Base-by-base conservation (phyloP, 2,797 vertebrate genomes). In the Ficedula albicollis region DNA sequence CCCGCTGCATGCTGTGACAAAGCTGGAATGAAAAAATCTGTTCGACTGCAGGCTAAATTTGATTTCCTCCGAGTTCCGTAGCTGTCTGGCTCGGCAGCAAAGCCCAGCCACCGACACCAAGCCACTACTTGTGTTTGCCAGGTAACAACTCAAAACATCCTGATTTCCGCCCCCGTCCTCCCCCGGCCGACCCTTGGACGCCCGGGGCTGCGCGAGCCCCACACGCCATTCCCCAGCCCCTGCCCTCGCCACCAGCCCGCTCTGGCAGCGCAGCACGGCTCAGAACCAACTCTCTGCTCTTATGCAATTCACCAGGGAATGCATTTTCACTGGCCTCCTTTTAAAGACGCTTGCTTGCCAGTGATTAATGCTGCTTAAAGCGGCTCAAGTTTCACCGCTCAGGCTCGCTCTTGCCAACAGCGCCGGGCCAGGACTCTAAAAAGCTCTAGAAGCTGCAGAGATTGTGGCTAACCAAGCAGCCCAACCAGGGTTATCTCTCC, bases 351-450 rank as follows among this genome's bases (percentile, higher is more conserved):
- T 95, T 9, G 39, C 95, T 98, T 94, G 95, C 97, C 97, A 97
- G 97, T 96, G 97, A 98, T 98, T 98, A 98, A 98, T 94, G 97
- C 96, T 95, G 97, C 97, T 97, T 92, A 95, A 96, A 98, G 97
- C 96, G 29, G 98, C 97, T 98, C 98, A 97, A 94, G 97, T 98
- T 98, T 98, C 97, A 98, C 97, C 82, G 81, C 95, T 96, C 91
- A 59, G 96, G 97, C 97, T 96, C 17, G 87, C 97, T 98, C 97
- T 89, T 97, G 97, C 97, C 97, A 97, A 41, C 85, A 96, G 94
- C 26, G 32, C 94, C 43, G 91, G 88, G 95, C 91, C 78, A 75
- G 36, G 83, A 63, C 95, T 95, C 78, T 48, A 86, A 97, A 97
- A 79, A 96, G 88, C 97, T 95, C 88, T 78, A 79, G 96, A 87